Evolutionary conservation across 2,113 vertebrate species (phyloP), one percentile per base, ranked within the genome.

Genomic region (Guaruba guarouba): DNA sequence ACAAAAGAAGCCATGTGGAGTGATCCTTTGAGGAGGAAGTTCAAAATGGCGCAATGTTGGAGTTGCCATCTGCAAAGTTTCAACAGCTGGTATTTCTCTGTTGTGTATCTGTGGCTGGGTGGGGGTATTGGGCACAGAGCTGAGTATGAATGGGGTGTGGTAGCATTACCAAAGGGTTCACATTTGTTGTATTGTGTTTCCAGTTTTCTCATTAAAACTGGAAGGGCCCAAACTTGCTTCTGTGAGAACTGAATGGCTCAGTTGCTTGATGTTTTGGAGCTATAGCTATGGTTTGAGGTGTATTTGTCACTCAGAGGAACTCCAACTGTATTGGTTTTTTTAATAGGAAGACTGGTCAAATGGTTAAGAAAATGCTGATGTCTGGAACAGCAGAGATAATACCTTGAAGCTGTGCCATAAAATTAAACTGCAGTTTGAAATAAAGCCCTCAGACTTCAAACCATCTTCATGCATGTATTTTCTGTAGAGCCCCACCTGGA

Each of bases 11-110:
- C 31, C 31, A 52, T 52, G 24, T 83, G 68, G 76, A 94, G 54
- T 8, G 31, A 71, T 86, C 35, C 37, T 95, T 94, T 81, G 82
- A 76, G 82, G 73, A 86, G 80, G 71, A 94, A 86, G 71, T 93
- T 64, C 68, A 59, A 90, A 90, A 88, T 49, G 92, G 59, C 61
- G 75, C 51, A 48, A 10, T 51, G 22, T 11, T 61, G 66, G 51
- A 86, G n/a, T 48, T 95, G 39, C 68, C 64, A 70, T 86, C 80
- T 93, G 71, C 52, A 78, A 61, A 84, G 37, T 33, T 78, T 92
- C 66, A 80, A 4, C 68, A 83, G 51, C 44, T 96, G 73, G 64
- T 77, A 14, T 96, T 94, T 75, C 80, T 95, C 88, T 75, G 74
- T 31, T 92, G 13, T n/a, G 18, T 77, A 9, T 91, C 59, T 80